Base-by-base conservation (phyloP, 2,888 invertebrate species). In the Thymelicus sylvestris region DNA sequence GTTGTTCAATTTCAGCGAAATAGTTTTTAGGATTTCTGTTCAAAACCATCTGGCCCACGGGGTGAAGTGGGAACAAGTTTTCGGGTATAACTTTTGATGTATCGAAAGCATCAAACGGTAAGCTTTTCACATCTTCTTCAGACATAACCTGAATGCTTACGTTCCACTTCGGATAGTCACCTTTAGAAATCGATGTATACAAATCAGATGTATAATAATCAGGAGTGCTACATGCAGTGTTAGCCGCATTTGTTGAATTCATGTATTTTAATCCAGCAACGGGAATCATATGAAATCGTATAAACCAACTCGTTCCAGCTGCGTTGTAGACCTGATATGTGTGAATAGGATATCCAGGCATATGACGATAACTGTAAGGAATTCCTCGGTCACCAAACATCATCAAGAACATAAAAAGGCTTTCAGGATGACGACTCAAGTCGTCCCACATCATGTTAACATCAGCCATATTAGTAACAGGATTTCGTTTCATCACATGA, bases 1-100 rank as follows among this genome's bases (percentile, higher is more conserved):
- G 87, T 87, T 98, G 98, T 87, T 98, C 98, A 31, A 98, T 96
- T 86, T 98, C 98, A n/a, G 97, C 95, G 83, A 98, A 98, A 86
- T 97, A 98, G 87, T 98, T 98, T 66, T 94, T 95, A 0, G 98
- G 97, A 88, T 98, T 98, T 74, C 96, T 95, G 86, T 98, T 96
- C 31, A 98, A 90, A 0, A 96, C 96, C 74, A 98, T 81, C 83
- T 95, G 95, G 0, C 98, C 98, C 0, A 98, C 96, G 0, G 96
- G 96, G 69, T 97, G 96, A 72, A 98, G 89, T 0, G 98, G 98
- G 86, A 93, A 98, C 8, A 97, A 96, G 15, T 91, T 88, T 10
- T 69, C 85, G 0, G 97, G 95, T 96, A 98, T 97, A 6, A 97
- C 91, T n/a, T 67, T 67, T 4, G 67, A 50, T 8, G 48, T 39